phyloP scores from a whole-genome alignment of 64 coral and sea anemone species.

The Pocillopora damicornis region DNA sequence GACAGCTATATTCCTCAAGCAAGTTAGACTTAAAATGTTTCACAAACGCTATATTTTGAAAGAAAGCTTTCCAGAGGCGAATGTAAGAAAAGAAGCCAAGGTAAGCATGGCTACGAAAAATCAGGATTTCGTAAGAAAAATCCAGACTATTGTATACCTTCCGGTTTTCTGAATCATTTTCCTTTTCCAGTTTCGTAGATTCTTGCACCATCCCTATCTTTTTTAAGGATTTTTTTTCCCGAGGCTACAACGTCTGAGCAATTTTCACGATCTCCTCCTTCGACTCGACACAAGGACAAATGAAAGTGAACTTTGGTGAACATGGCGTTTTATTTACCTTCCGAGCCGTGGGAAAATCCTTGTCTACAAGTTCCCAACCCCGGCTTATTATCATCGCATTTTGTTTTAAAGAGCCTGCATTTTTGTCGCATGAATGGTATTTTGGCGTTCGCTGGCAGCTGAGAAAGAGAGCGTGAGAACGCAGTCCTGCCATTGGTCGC shows the following conservation, averaged over 20 bases:
- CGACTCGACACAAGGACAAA: neutral
- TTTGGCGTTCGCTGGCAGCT: conserved; percentile 36
- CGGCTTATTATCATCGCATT: conserved; percentile 35
- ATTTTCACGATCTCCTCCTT: neutral
- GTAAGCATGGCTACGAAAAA: no score
- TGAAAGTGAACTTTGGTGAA: neutral
- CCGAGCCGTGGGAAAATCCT: conserved; percentile 45
- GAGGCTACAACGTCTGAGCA: neutral
- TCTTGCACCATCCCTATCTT: conserved; percentile 27
- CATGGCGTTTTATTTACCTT: conserved; percentile 36
- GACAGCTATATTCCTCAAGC: no score
- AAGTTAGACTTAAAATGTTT: neutral
- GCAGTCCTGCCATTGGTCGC: conserved; percentile 7
- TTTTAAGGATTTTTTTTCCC: neutral
- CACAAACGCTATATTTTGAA: neutral
- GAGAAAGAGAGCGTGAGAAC: conserved; percentile 44
- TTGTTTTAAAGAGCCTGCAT: conserved; percentile 34
- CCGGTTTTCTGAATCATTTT: conserved; percentile 11
- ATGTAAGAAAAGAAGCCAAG: neutral
- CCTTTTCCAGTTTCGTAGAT: conserved; percentile 12
- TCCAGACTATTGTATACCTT: neutral
- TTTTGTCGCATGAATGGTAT: conserved; percentile 42
- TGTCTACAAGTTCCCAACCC: conserved; percentile 31
- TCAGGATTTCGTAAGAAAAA: neutral
- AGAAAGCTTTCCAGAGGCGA: neutral